Percentiles rank a stretch among this genome's conserved stretches.
Conservation (phyloP, 2,797 vertebrate species). For the Sebastes itinus region DNA sequence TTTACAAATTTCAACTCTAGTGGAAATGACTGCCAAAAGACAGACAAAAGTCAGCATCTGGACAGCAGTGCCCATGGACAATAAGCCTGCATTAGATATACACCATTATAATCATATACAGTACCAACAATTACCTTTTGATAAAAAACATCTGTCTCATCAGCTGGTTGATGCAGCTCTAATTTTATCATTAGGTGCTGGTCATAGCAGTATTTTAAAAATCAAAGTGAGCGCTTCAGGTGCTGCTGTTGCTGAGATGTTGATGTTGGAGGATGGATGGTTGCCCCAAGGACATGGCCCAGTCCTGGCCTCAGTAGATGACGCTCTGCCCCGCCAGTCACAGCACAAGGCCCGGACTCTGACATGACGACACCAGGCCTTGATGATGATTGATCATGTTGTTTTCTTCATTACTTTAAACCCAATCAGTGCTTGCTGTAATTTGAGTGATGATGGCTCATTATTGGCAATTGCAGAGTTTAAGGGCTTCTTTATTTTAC, state of each 20-base stretch:
- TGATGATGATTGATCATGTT: constrained; percentile 99
- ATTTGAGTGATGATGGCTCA: constrained; percentile 99
- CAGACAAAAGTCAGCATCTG: constrained; percentile 66
- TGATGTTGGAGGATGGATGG: constrained; percentile 74
- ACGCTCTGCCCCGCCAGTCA: constrained; percentile 85
- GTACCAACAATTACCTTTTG: constrained; percentile 41
- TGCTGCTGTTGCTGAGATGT: constrained; percentile 50
- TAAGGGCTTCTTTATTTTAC: constrained; percentile 93
- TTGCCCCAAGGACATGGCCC: constrained; percentile 76
- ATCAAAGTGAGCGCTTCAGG: constrained; percentile 46
- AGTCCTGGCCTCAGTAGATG: constrained; percentile 84
- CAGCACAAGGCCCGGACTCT: constrained; percentile 74
- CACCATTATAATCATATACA: constrained; percentile 37
- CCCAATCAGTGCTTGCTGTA: constrained; percentile 98
- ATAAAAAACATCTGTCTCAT: constrained; percentile 50
- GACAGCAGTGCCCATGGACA: constrained; percentile 45
- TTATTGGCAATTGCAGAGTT: constrained; percentile 98
- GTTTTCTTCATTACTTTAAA: constrained; percentile 99
- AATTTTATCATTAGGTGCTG: constrained; percentile 28
- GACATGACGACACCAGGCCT: constrained; percentile 88
- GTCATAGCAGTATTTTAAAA: constrained; percentile 28
- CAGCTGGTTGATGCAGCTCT: constrained; percentile 31
- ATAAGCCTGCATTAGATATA: constrained; percentile 38
- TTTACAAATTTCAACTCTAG: constrained; percentile 60
- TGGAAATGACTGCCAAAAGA: constrained; percentile 60